Base-by-base conservation (phyloP, 2,888 invertebrate species). In the Agrotis ipsilon region DNA sequence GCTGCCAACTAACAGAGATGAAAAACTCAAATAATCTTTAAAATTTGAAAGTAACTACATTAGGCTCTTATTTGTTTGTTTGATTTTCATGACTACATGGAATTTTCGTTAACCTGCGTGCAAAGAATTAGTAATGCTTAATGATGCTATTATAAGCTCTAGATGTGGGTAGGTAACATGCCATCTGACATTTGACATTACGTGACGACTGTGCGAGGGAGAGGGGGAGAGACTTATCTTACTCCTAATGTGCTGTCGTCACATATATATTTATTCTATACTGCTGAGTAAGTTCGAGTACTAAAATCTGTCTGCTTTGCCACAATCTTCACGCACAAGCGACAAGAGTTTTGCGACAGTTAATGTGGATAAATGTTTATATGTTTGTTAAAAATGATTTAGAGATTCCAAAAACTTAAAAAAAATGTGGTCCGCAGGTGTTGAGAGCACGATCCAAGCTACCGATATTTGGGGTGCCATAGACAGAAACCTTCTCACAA, bases 181-280 rank as follows among this genome's bases (percentile, higher is more conserved):
- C 18, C n/a, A 45, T 18, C 13, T 79, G 73, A 51, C 39, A 46
- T 64, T 51, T 46, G 61, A 54, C 24, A 54, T 78, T 54, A 43
- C 45, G 59, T 75, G 63, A 60, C 61, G 24, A 49, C 16, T 49
- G 52, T 32, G 2, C 3, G 43, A 1, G 16, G 21, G 21, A 7
- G 1, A 13, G 19, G 39, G 16, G 14, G 39, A n/a, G 43, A 21
- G 27, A 13, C 32, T 61, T 74, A 80, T 76, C 65, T 73, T 45
- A 18, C n/a, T 57, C 13, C n/a, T 61, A 62, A 76, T 61, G 13
- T 19, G 39, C 55, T 43, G 49, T 64, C 72, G 49, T 46, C 27
- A 52, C 9, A n/a, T n/a, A n/a, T n/a, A n/a, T n/a, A n/a, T n/a
- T n/a, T n/a, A n/a, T n/a, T n/a, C n/a, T n/a, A n/a, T n/a, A n/a